These are phyloP conservation scores for Cristatella mucedo DNA, from an alignment of 2,888 invertebrate genomes.

Conservation along the genomic window DNA sequence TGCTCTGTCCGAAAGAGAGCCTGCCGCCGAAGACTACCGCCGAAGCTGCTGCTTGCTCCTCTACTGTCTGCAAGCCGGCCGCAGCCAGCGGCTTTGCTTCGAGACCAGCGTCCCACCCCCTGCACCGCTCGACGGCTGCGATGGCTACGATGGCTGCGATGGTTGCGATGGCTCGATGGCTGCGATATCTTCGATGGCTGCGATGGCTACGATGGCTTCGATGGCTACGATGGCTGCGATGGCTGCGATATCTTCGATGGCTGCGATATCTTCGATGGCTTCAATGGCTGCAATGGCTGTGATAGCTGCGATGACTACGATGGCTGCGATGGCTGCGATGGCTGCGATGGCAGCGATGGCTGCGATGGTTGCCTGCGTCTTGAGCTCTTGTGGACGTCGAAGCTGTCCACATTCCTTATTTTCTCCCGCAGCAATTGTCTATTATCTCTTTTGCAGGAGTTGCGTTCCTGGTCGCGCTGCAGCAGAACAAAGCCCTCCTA, in stretches of 20 bases:
- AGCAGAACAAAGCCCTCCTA: slow-evolving; percentile 35
- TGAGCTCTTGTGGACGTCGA: too few relatives aligned
- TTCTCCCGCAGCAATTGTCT: background rate
- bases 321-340: background rate
- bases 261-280: slow-evolving; percentile 4
- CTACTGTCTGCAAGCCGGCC: too few relatives aligned
- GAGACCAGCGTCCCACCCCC: too few relatives aligned
- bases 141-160: background rate
- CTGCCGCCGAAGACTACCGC: too few relatives aligned
- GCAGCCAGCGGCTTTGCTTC: too few relatives aligned
- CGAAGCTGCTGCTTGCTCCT: too few relatives aligned
- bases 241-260: background rate
- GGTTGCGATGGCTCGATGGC: background rate
- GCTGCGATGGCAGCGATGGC: too few relatives aligned
- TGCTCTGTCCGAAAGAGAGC: too few relatives aligned
- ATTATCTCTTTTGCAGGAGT: slow-evolving; percentile 22
- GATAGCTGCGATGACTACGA: background rate
- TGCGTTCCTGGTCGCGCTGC: slow-evolving; percentile 35
- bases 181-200: slow-evolving; percentile 4
- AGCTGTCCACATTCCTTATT: too few relatives aligned
- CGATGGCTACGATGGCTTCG: background rate
- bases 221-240: background rate
- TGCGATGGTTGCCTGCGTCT: too few relatives aligned
- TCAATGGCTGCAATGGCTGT: background rate
- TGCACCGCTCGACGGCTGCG: background rate